These are phyloP conservation scores for Panorpa germanica DNA, from an alignment of 2,888 invertebrate species.

Conservation along the genomic window DNA sequence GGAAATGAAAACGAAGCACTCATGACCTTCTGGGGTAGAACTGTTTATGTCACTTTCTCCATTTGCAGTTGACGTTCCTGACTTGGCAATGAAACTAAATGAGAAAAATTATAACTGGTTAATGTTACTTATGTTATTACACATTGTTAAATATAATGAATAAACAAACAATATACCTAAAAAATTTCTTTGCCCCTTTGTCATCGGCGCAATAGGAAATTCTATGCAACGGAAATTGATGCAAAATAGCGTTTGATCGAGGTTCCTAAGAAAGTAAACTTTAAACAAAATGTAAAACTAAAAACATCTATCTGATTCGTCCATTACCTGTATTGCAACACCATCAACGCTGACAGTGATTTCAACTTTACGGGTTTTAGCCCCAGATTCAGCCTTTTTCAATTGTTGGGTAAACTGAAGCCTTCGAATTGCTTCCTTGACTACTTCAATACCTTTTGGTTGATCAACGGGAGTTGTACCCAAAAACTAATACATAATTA, in stretches of 20 bases:
- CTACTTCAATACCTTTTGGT: conserved; percentile 94
- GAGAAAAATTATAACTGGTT: conserved; percentile 7
- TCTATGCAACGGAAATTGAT: conserved; percentile 90
- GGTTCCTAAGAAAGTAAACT: conserved; percentile 31
- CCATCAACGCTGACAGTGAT: conserved; percentile 96
- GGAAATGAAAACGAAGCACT: conserved; percentile 93
- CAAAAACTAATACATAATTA: conserved; percentile 47
- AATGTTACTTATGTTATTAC: no score
- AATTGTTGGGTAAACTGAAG: conserved; percentile 86
- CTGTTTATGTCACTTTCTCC: conserved; percentile 9
- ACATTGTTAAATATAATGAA: no score
- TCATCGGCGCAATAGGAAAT: conserved; percentile 99
- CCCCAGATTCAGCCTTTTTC: conserved; percentile 77
- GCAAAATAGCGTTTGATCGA: conserved; percentile 59
- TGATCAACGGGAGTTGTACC: conserved; percentile 90
- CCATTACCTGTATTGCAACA: conserved; percentile 66
- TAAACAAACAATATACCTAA: conserved; percentile 22
- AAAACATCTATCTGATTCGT: neutral
- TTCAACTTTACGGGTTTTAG: conserved; percentile 81
- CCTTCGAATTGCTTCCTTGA: conserved; percentile 92
- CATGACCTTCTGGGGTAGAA: conserved; percentile 58
- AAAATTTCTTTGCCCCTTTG: conserved; percentile 93
- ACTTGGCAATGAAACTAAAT: conserved; percentile 23
- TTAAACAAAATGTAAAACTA: conserved; percentile 1
- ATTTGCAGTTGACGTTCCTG: conserved; percentile 17